Evolutionary conservation across 2,797 vertebrate genomes (phyloP).

Genomic region (Dryobates pubescens): DNA sequence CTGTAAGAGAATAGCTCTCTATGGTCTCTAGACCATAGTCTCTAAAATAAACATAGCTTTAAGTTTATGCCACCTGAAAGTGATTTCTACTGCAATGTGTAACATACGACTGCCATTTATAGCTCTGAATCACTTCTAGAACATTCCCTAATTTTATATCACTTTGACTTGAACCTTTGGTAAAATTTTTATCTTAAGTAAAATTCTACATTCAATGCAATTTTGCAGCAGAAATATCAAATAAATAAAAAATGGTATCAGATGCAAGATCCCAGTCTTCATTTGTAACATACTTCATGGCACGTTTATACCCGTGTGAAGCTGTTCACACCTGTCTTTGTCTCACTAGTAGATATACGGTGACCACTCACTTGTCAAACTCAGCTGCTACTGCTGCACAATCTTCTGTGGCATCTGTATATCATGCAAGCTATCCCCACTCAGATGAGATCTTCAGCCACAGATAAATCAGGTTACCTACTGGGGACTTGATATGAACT

Average conservation of each 20-base stretch:
- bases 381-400: no score
- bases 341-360: neutral
- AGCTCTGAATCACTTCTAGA: neutral
- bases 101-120: neutral
- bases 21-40: no score
- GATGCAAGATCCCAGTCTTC: neutral
- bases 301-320: neutral
- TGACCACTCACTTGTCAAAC: neutral
- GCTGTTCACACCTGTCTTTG: accelerated
- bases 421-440: neutral
- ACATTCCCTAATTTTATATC: neutral
- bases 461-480: neutral
- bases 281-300: neutral
- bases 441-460: neutral
- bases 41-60: no score
- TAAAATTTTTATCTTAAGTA: neutral
- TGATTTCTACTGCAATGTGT: neutral
- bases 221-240: neutral
- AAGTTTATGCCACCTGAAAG: neutral
- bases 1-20: no score
- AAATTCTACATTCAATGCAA: neutral
- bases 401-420: neutral
- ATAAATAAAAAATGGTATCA: neutral
- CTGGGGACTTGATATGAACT: neutral
- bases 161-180: neutral